Evolutionary conservation across 2,113 vertebrate species (phyloP).

Genomic region (Microcebus murinus): DNA sequence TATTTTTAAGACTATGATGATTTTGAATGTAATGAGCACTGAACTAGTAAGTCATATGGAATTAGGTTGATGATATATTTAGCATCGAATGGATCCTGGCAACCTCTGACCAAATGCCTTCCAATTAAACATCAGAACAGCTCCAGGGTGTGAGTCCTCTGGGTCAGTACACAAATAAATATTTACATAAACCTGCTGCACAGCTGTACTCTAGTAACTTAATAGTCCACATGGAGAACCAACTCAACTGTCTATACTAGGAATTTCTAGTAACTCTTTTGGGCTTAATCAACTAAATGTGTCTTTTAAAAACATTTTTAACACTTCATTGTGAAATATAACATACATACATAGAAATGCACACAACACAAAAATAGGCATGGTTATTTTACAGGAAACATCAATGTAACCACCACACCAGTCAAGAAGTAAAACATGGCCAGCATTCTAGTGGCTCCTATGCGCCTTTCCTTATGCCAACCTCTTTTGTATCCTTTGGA

Average conservation of each 20-base stretch:
- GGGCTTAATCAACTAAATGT: neutral
- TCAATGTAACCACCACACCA: neutral
- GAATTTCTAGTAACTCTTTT: neutral
- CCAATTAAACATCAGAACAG: slow-evolving; percentile 21
- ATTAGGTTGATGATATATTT: slow-evolving; percentile 46
- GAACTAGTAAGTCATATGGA: slow-evolving; percentile 48
- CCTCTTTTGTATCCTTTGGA: neutral
- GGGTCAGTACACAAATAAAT: slow-evolving; percentile 42
- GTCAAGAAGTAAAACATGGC: neutral
- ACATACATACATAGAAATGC: neutral
- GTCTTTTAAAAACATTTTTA: neutral
- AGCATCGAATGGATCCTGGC: slow-evolving; percentile 34
- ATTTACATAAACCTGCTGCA: slow-evolving; percentile 27
- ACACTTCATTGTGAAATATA: neutral
- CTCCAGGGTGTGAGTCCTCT: slow-evolving; percentile 26
- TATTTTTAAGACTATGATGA: slow-evolving; percentile 58
- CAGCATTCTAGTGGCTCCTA: neutral
- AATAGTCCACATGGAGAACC: neutral
- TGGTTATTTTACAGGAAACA: neutral
- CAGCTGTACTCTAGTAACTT: slow-evolving; percentile 45
- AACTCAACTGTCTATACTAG: neutral
- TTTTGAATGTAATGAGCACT: slow-evolving; percentile 13
- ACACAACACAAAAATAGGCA: neutral
- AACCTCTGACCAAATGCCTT: slow-evolving; percentile 58
- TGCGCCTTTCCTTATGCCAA: neutral